Percentiles rank a stretch among this genome's conserved stretches.
Conservation (phyloP, 2,888 invertebrate genomes). For the Sclerodermus sp. region DNA sequence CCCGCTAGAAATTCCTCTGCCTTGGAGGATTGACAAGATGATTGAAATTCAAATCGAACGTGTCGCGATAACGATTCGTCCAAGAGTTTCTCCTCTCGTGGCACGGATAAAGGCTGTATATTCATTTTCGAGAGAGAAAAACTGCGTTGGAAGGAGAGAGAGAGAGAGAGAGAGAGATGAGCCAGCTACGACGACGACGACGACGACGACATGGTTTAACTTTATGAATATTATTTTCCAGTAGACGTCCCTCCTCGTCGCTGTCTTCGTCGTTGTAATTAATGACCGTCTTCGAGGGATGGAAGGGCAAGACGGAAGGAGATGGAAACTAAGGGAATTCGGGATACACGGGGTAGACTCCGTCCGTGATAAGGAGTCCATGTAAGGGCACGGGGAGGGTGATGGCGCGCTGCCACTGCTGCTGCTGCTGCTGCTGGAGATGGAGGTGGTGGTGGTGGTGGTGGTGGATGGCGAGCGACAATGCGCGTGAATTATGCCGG, state of each 20-base stretch:
- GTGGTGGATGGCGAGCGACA: slow-evolving; percentile 48
- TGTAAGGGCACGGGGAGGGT: neutral
- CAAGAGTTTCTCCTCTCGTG: too few species aligned
- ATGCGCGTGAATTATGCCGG: slow-evolving; percentile 55
- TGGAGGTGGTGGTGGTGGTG: too few species aligned
- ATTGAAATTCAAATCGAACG: too few species aligned
- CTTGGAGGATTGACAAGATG: too few species aligned
- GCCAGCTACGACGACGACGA: slow-evolving; percentile 26
- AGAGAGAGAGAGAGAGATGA: slow-evolving; percentile 10
- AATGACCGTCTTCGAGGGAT: slow-evolving; percentile 42
- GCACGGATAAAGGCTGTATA: too few species aligned
- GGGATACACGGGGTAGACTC: too few species aligned
- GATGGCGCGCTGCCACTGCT: slow-evolving; percentile 9
- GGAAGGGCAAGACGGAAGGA: slow-evolving; percentile 16
- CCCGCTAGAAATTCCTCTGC: too few species aligned
- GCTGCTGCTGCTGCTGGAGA: slow-evolving; percentile 11
- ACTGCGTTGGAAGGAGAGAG: slow-evolving; percentile 4
- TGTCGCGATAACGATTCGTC: too few species aligned
- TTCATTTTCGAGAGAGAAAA: neutral
- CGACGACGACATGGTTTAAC: slow-evolving; percentile 39
- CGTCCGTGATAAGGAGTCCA: neutral
- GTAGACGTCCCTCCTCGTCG: slow-evolving; percentile 53
- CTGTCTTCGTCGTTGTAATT: slow-evolving; percentile 47
- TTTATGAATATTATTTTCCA: slow-evolving; percentile 58
- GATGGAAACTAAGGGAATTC: neutral